Evolutionary conservation across 2,113 vertebrate species (phyloP), one percentile per base, ranked within the genome.

Genomic region (Pandion haliaetus): DNA sequence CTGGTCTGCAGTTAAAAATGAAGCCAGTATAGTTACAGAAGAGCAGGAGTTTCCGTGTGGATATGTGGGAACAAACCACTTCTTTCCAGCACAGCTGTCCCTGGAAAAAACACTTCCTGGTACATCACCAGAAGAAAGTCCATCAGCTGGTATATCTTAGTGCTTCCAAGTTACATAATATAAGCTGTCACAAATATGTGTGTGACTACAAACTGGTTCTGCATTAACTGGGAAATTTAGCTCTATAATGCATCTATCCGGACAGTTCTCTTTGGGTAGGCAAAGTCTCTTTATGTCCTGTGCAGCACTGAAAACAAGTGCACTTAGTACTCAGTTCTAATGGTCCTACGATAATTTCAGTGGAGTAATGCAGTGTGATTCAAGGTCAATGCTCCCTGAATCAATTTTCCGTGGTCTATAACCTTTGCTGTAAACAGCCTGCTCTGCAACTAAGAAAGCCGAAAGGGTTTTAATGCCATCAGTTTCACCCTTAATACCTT

Each of bases 351-450:
- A 80, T 69, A 44, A 76, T 65, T 96, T 66, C 45, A 77, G 6
- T 4, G 6, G 73, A 72, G 70, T 82, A 69, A 63, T 55, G 69
- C 81, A 50, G 67, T 3, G 3, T 59, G 81, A 42, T 83, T 73
- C 85, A 69, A 96, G 73, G 84, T 86, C 94, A 94, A 9, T 19
- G n/a, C 69, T 93, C 88, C 40, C 66, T 28, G 20, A 95, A 96
- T 93, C 29, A 62, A 92, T 95, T 96, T 88, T 85, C 87, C 90
- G 93, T 28, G 87, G 70, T 90, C 58, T 86, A 12, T 95, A 93
- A 90, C 88, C 87, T 95, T 88, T 80, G 92, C 87, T 95, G 74
- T 90, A 88, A 93, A 93, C 82, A 96, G 85, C 58, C 82, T 70
- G 36, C 62, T 94, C 82, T 86, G 78, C 76, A 86, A 26, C 84